These are phyloP conservation scores for Rhea americana DNA, from an alignment of 2,113 vertebrate species.

Conservation along the genomic window DNA sequence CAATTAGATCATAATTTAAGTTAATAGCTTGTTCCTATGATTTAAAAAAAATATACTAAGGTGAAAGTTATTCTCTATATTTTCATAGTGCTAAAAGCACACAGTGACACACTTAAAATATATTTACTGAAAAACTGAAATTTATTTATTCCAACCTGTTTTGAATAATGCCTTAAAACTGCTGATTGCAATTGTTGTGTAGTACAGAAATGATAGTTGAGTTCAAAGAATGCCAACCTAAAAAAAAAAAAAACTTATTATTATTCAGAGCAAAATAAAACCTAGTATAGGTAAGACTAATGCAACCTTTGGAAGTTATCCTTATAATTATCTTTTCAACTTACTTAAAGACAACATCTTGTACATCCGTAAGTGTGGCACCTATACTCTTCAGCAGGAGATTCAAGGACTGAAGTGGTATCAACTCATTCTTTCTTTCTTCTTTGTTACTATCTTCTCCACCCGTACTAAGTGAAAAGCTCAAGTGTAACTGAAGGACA, in stretches of 20 bases:
- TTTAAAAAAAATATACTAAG: not conserved
- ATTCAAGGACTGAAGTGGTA: slow-evolving; percentile 84
- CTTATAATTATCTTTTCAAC: slow-evolving; percentile 31
- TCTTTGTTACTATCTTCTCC: slow-evolving; percentile 86
- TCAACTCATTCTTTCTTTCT: slow-evolving; percentile 73
- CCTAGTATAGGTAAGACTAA: fast-evolving
- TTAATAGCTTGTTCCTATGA: too few relatives aligned
- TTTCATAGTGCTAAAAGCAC: not conserved
- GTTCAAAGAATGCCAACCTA: slow-evolving; percentile 91
- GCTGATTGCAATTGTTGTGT: slow-evolving; percentile 89
- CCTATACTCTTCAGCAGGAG: slow-evolving; percentile 94
- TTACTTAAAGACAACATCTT: slow-evolving; percentile 95
- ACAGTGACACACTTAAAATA: not conserved
- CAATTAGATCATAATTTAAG: too few relatives aligned
- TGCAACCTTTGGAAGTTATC: not conserved
- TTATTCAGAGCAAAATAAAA: not conserved
- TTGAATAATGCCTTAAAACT: slow-evolving; percentile 91
- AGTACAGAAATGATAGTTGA: slow-evolving; percentile 89
- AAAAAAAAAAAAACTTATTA: not conserved
- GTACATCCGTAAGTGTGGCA: slow-evolving; percentile 91
- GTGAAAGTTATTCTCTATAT: not conserved
- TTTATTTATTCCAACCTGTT: slow-evolving; percentile 83
- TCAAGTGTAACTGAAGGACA: slow-evolving; percentile 87
- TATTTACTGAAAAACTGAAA: not conserved
- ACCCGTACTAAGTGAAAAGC: slow-evolving; percentile 89